These are phyloP conservation scores for Drosophila mojavensis DNA, from an alignment of 1,140 invertebrate genomes.

Conservation along the genomic window DNA sequence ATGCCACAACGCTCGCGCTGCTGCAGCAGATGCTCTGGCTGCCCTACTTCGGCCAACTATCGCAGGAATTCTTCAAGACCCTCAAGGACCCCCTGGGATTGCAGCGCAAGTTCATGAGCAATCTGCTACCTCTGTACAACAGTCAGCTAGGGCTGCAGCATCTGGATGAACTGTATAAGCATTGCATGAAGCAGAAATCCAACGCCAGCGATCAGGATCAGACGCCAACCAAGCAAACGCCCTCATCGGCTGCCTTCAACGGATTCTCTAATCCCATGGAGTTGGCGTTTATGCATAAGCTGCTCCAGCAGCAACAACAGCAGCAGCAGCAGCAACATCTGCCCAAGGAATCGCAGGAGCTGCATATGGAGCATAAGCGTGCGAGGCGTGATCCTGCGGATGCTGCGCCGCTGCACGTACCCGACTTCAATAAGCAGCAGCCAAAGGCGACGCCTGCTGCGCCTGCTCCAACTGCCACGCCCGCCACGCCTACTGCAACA, in stretches of 20 bases:
- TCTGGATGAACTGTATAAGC: constrained; percentile 75
- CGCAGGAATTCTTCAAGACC: constrained; percentile 85
- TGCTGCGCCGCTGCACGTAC: constrained; percentile 29
- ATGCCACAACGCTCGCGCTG: constrained; percentile 87
- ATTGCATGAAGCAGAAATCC: constrained; percentile 70
- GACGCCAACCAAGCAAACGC: constrained; percentile 13
- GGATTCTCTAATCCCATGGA: constrained; percentile 87
- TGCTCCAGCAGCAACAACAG: constrained; percentile 73
- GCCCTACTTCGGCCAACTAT: constrained; percentile 88
- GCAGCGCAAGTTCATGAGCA: constrained; percentile 69
- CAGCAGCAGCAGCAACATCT: constrained; percentile 57
- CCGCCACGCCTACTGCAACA: constrained; percentile 15
- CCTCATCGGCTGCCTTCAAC: constrained; percentile 14
- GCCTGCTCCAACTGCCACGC: constrained; percentile 12
- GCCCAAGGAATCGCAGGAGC: constrained; percentile 44
- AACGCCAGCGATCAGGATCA: constrained; percentile 24
- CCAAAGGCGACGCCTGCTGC: constrained; percentile 17
- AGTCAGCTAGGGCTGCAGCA: constrained; percentile 73
- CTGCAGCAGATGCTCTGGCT: constrained; percentile 90
- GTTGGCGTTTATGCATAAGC: constrained; percentile 88
- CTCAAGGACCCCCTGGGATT: constrained; percentile 84
- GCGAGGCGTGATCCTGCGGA: constrained; percentile 54
- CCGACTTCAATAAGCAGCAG: constrained; percentile 40
- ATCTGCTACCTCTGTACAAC: constrained; percentile 66
- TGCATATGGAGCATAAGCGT: constrained; percentile 65